These are phyloP conservation scores for Pachycephus smyrnensis DNA, from an alignment of 2,888 invertebrate species.

Conservation along the genomic window DNA sequence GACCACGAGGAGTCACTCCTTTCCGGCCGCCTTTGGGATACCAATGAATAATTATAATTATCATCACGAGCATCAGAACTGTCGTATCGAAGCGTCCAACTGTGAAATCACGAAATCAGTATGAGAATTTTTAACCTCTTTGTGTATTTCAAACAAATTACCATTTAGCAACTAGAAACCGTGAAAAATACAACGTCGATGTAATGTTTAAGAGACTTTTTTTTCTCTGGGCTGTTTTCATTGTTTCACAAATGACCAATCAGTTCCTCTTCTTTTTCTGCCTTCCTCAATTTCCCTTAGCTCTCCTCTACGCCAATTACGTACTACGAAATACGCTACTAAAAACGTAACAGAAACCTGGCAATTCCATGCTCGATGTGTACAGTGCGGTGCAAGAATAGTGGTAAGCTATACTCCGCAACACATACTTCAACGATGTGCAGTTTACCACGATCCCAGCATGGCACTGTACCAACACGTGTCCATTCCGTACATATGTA, in stretches of 20 bases:
- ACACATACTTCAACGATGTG: neutral
- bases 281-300: neutral
- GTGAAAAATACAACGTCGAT: neutral
- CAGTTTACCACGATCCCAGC: neutral
- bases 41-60: neutral
- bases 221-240: neutral
- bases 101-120: neutral
- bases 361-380: neutral
- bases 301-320: neutral
- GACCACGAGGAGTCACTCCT: neutral
- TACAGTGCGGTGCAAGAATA: neutral
- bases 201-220: no score
- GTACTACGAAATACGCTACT: neutral
- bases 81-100: neutral
- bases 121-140: neutral
- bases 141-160: neutral
- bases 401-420: neutral
- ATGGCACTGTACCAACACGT: neutral
- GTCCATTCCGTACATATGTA: neutral
- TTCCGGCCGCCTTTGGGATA: neutral
- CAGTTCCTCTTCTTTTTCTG: neutral
- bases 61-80: neutral
- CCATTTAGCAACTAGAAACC: neutral
- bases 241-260: neutral
- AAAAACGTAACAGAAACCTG: neutral